A percentile compares a stretch with the other conserved stretches of the same genome.
These are phyloP conservation scores for Scaptodrosophila latifasciaeformis DNA, from an alignment of 2,888 invertebrate species.

Conservation along the genomic window DNA sequence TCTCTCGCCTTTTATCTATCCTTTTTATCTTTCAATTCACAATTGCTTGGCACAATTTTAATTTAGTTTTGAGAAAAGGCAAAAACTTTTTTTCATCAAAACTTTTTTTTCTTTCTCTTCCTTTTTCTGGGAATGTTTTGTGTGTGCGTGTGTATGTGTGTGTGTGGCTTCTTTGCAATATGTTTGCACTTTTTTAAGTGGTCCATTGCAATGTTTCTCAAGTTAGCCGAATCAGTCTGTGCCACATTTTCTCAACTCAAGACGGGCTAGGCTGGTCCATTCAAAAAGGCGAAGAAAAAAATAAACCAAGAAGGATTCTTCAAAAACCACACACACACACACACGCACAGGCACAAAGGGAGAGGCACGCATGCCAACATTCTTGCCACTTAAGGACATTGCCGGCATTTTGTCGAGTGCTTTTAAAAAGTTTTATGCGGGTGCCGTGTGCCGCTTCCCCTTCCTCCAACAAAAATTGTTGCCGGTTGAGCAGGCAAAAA, in stretches of 20 bases:
- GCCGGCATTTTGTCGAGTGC: slow-evolving; percentile 33
- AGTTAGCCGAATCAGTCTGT: neutral
- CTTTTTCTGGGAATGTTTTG: neutral
- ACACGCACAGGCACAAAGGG: slow-evolving; percentile 19
- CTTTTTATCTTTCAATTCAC: no score
- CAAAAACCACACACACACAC: slow-evolving; percentile 4
- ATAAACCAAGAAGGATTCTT: no score
- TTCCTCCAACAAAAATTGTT: neutral
- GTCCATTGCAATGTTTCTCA: slow-evolving; percentile 6
- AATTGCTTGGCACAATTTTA: slow-evolving; percentile 54
- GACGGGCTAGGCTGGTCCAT: neutral
- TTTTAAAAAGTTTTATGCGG: slow-evolving; percentile 50
- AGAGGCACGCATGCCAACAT: neutral
- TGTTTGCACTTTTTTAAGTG: slow-evolving; percentile 28
- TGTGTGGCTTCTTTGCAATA: neutral
- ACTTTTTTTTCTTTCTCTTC: no score
- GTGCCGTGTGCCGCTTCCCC: slow-evolving; percentile 12
- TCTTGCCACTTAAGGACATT: slow-evolving; percentile 21
- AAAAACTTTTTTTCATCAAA: no score
- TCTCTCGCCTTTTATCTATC: slow-evolving; percentile 18
- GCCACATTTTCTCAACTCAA: neutral
- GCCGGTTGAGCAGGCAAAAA: no score
- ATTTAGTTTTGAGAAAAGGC: slow-evolving; percentile 52
- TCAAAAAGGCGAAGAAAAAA: no score
- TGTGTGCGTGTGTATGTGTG: neutral